Evolutionary conservation across 2,113 vertebrate genomes (phyloP), one percentile per base, ranked within the genome.

Genomic region (Aptenodytes patagonicus): DNA sequence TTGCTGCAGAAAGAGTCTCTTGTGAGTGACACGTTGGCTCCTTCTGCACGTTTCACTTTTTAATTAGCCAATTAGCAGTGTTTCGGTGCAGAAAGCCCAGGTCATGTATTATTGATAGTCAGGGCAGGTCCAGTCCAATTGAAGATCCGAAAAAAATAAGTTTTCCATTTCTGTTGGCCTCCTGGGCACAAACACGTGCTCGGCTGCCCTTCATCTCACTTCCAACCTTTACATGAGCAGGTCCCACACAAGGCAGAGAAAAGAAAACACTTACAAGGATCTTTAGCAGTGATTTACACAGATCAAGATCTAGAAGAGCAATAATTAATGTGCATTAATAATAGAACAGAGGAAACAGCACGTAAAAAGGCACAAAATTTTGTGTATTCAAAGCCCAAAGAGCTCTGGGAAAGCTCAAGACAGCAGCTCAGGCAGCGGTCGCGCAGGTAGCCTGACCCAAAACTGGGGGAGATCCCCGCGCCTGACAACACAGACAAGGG

Each of bases 11-110:
- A 96, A 83, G 96, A 89, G 97, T 98, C 99, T 99, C 99, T 97
- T 18, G 98, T 54, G 98, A 98, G 98, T 92, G 52, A 96, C 86
- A 94, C 65, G 61, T 97, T 93, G 97, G 98, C 98, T 98, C 97
- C 97, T 98, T 98, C 97, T 96, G 99, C 98, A 96, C 94, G 96
- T 98, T 98, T 98, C 98, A 98, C 98, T 99, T 99, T 99, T 99
- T 99, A 99, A 99, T 99, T 98, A 99, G 99, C 98, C 99, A 99
- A 99, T 99, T 99, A 99, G 98, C 98, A 97, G 97, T 98, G 97
- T 97, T 98, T 98, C 97, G 65, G 98, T 95, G 96, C 97, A 95
- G 97, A 98, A 98, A 98, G 98, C 98, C 97, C 97, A 96, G 97
- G 95, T 96, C 98, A 99, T 99, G 99, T 98, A 99, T 99, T 99